These are phyloP conservation scores for Seriola rivoliana DNA, from an alignment of 2,113 vertebrate genomes.

Conservation along the genomic window DNA sequence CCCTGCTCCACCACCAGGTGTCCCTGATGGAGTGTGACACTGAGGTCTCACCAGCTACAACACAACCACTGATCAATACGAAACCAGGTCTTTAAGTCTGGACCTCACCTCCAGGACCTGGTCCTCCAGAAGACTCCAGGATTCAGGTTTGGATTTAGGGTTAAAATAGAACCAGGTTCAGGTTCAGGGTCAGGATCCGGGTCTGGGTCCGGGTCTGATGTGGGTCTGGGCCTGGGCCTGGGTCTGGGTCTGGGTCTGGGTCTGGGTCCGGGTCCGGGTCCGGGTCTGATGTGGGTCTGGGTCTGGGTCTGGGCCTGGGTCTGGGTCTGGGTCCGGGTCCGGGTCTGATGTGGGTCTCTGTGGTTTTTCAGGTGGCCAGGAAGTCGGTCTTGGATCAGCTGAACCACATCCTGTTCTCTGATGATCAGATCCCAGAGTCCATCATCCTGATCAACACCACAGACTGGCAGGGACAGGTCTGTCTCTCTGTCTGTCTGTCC, in stretches of 20 bases:
- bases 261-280: no score
- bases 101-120: no score
- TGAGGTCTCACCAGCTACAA: no score
- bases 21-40: not conserved
- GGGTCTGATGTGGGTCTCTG: not conserved
- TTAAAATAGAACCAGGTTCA: not conserved
- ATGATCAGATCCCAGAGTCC: slow-evolving; percentile 78
- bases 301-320: no score
- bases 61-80: no score
- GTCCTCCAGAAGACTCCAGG: not conserved
- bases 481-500: slow-evolving; percentile 14
- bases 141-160: not conserved
- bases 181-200: not conserved
- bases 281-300: no score
- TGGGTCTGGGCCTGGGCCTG: no score
- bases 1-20: not conserved
- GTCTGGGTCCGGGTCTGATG: no score
- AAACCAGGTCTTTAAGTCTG: no score
- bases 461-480: slow-evolving; percentile 85
- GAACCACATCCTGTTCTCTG: slow-evolving; percentile 83
- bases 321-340: rapidly evolving
- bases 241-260: no score
- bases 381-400: slow-evolving; percentile 84
- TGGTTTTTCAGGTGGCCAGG: slow-evolving; percentile 70
- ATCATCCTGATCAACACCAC: slow-evolving; percentile 80